These are phyloP conservation scores for Nomada fucata DNA, from an alignment of 2,888 invertebrate species.

Conservation along the genomic window DNA sequence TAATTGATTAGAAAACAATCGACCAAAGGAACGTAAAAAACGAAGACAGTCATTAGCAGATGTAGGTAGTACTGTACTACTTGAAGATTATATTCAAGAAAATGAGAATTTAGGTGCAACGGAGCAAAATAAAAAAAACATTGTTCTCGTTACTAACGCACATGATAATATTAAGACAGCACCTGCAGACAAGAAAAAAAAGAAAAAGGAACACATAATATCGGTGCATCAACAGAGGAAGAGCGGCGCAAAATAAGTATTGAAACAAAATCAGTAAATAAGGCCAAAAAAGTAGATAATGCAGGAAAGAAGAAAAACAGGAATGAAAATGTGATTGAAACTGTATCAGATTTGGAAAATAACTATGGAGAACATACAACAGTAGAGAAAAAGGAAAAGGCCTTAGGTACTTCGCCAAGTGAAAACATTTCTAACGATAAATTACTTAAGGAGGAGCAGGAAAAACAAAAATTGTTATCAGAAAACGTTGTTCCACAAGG, in stretches of 20 bases:
- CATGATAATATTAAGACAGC: slow-evolving; percentile 1
- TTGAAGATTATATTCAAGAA: not conserved
- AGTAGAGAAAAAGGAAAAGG: slow-evolving; percentile 16
- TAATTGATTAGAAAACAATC: not conserved
- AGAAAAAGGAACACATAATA: slow-evolving; percentile 2
- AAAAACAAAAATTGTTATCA: not conserved
- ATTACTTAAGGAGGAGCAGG: slow-evolving; percentile 9
- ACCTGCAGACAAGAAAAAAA: slow-evolving; percentile 23
- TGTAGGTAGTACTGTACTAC: not conserved
- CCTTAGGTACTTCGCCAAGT: not conserved
- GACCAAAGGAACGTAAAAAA: slow-evolving; percentile 59
- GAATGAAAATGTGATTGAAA: not conserved
- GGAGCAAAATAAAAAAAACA: not conserved
- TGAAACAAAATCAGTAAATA: not conserved
- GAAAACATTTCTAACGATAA: not conserved
- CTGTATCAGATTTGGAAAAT: not conserved
- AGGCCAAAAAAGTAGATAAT: not conserved
- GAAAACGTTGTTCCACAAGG: not conserved
- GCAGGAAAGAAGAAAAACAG: slow-evolving; percentile 28
- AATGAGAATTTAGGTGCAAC: not conserved
- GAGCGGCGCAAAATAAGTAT: not conserved
- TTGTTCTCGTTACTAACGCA: not conserved
- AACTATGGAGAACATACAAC: not conserved
- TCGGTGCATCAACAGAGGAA: not conserved
- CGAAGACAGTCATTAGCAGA: slow-evolving; percentile 40